phyloP scores from a whole-genome alignment of 2,888 invertebrate genomes.

The Poecilus cupreus region DNA sequence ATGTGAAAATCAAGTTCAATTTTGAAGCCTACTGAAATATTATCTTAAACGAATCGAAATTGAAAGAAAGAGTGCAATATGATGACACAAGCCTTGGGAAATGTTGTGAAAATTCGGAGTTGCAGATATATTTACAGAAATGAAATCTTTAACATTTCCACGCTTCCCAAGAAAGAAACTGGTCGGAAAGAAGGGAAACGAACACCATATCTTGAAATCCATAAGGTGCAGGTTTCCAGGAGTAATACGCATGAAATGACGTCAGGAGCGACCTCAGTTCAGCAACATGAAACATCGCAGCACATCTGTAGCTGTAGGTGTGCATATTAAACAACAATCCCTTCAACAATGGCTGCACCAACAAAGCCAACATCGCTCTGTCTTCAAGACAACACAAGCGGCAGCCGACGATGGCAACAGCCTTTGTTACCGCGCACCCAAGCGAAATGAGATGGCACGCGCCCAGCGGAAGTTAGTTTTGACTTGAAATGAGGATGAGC shows the following conservation, averaged over 20 bases:
- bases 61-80: too few relatives aligned
- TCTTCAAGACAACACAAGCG: conserved; percentile 44
- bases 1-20: too few relatives aligned
- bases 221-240: conserved; percentile 4
- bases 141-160: too few relatives aligned
- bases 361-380: conserved; percentile 43
- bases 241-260: conserved; percentile 20
- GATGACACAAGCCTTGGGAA: too few relatives aligned
- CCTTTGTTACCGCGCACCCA: conserved; percentile 66
- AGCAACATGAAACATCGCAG: conserved; percentile 12
- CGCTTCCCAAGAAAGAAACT: not conserved
- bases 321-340: conserved; percentile 54
- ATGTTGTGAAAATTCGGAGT: too few relatives aligned
- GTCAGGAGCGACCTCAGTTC: not conserved
- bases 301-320: conserved; percentile 14
- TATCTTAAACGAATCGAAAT: too few relatives aligned
- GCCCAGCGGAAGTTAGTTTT: conserved; percentile 62
- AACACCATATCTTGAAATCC: not conserved
- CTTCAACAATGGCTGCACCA: conserved; percentile 38
- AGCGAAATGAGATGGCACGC: conserved; percentile 68
- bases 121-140: too few relatives aligned
- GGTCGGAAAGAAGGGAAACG: not conserved
- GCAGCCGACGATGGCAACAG: not conserved
- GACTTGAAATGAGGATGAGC: conserved; percentile 10
- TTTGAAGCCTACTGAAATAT: too few relatives aligned